These are phyloP conservation scores for Prunella fulvescens DNA, from an alignment of 2,113 vertebrate species.

Conservation along the genomic window DNA sequence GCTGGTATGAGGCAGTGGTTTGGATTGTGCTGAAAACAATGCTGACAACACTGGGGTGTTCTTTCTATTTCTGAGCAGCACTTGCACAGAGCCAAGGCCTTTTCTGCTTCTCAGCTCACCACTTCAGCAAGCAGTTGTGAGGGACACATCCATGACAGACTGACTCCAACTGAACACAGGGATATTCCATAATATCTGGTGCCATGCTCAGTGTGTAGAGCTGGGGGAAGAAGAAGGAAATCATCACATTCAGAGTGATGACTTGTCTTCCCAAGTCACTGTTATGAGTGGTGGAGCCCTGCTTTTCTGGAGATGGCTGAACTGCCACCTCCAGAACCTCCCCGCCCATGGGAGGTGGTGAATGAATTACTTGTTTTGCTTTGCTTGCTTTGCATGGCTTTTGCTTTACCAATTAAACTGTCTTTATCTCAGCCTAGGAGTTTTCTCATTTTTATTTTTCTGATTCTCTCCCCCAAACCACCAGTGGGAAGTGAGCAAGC, in stretches of 20 bases:
- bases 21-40: background rate
- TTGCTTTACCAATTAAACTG: background rate
- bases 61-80: background rate
- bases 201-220: background rate
- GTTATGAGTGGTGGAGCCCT: background rate
- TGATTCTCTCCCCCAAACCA: background rate
- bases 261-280: background rate
- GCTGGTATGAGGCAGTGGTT: background rate
- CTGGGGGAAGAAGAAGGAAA: background rate
- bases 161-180: background rate
- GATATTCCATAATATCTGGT: background rate
- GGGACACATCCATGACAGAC: no score
- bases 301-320: background rate
- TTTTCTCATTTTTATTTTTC: background rate
- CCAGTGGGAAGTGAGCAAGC: rapidly evolving
- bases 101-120: background rate
- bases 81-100: background rate
- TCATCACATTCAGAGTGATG: background rate
- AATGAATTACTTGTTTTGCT: background rate
- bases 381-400: background rate
- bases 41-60: background rate
- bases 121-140: background rate
- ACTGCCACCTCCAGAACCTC: background rate
- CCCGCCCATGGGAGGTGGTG: background rate
- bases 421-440: background rate